Conservation (phyloP, 2,113 vertebrate species). For the Puntigrus tetrazona region DNA sequence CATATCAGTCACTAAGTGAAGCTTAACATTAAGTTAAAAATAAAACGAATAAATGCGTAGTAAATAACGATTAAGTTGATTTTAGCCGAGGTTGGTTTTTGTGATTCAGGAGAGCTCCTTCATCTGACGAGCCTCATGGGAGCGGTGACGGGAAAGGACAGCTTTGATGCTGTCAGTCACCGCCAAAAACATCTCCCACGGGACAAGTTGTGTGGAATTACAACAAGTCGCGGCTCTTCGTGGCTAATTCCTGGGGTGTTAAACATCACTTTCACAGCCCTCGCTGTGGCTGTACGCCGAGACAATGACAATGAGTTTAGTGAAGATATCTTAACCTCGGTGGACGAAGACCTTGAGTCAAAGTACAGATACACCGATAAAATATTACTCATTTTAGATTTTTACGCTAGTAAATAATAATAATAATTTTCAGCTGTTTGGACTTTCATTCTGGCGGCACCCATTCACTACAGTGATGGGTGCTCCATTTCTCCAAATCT, state of each 20-base stretch:
- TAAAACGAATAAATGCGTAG: too few relatives aligned
- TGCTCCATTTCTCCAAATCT: too few relatives aligned
- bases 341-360: neutral
- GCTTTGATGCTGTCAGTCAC: conserved; percentile 29
- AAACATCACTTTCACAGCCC: conserved; percentile 3
- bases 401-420: too few relatives aligned
- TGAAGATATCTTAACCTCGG: neutral
- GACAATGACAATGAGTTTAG: neutral
- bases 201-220: conserved; percentile 15
- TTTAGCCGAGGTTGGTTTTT: neutral
- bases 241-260: conserved; percentile 15
- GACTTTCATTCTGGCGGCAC: too few relatives aligned
- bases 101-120: neutral
- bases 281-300: neutral
- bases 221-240: neutral
- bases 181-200: conserved; percentile 10
- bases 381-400: too few relatives aligned
- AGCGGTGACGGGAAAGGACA: conserved; percentile 16
- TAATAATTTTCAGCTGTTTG: too few relatives aligned
- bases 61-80: too few relatives aligned
- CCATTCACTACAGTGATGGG: too few relatives aligned
- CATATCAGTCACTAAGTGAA: too few relatives aligned
- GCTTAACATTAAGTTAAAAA: too few relatives aligned
- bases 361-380: too few relatives aligned
- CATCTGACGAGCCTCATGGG: neutral